Conservation (phyloP, 2,113 vertebrate species). For the Orthonyx spaldingii region DNA sequence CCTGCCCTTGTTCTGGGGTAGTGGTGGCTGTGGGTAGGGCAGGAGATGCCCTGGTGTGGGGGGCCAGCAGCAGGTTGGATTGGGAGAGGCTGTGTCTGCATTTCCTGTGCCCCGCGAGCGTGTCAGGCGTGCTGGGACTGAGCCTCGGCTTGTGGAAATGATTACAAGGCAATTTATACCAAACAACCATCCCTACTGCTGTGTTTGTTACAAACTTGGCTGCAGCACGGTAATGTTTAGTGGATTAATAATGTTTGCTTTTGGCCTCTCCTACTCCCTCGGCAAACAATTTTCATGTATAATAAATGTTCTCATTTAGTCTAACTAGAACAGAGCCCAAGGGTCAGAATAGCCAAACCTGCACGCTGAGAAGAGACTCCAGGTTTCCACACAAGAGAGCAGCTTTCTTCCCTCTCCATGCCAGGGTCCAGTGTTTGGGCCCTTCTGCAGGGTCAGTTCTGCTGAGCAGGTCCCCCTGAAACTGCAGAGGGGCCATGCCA, state of each 20-base stretch:
- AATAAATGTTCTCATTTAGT: background rate
- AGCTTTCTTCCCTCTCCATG: background rate
- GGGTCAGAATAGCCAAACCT: constrained; percentile 23
- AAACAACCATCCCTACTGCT: background rate
- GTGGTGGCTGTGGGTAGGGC: background rate
- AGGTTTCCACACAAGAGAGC: background rate
- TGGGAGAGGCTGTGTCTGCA: background rate
- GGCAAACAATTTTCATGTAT: constrained; percentile 1
- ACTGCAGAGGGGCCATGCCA: accelerated
- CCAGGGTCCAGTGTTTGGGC: background rate
- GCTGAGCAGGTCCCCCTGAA: background rate
- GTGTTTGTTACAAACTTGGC: constrained; percentile 18
- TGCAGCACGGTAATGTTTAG: background rate
- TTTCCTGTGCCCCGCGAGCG: accelerated
- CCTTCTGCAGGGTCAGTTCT: background rate
- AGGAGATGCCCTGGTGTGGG: background rate
- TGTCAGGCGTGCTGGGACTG: background rate
- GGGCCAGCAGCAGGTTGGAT: background rate
- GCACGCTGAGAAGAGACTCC: background rate
- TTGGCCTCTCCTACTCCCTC: constrained; percentile 2
- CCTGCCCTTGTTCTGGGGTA: background rate
- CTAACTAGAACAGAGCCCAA: background rate
- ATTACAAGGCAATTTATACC: constrained; percentile 6
- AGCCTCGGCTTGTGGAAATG: background rate
- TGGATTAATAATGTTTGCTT: constrained; percentile 23